Evolutionary conservation across 2,888 invertebrate genomes (phyloP).

Genomic region (Chelonus formosanus): DNA sequence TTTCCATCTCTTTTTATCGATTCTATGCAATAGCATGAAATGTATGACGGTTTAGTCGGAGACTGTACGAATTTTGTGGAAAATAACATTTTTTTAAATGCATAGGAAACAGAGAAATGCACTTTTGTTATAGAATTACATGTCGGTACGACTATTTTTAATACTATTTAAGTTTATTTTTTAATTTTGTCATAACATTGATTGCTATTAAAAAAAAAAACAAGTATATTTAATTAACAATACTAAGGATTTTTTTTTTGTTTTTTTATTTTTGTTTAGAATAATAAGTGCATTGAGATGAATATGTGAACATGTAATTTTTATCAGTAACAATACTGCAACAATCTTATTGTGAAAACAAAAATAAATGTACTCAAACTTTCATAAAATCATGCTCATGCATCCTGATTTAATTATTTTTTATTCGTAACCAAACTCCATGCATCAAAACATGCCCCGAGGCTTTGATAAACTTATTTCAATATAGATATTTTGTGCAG

Average conservation of each 20-base stretch:
- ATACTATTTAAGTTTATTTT: no score
- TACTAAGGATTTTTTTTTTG: no score
- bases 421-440: conserved; percentile 30
- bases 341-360: no score
- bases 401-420: conserved; percentile 37
- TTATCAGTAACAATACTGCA: neutral
- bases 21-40: neutral
- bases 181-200: no score
- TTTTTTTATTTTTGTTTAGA: no score
- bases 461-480: neutral
- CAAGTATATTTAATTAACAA: no score
- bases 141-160: no score
- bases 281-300: no score
- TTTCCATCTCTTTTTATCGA: neutral
- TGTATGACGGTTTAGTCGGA: neutral
- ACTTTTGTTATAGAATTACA: conserved; percentile 24
- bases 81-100: conserved; percentile 6
- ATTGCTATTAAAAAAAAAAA: no score
- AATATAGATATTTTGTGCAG: no score
- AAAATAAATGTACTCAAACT: neutral
- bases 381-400: conserved; percentile 50
- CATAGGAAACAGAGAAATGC: conserved; percentile 25
- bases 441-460: conserved; percentile 40
- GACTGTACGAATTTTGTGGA: neutral
- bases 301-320: no score